Base-by-base conservation (phyloP, 2,797 vertebrate species). In the Melanogrammus aeglefinus region DNA sequence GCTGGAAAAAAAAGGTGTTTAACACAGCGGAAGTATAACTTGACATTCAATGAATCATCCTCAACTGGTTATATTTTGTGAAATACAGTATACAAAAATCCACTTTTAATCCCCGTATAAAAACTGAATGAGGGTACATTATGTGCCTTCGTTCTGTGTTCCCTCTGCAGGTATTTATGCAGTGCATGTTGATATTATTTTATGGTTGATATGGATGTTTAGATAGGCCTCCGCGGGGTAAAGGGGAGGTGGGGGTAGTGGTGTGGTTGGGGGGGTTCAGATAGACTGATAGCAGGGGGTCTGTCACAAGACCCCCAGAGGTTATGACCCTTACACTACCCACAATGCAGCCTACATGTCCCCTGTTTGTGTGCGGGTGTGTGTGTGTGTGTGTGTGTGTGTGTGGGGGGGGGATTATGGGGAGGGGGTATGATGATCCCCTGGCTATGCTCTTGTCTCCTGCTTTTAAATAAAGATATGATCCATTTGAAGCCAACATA, bases 261-360 rank as follows among this genome's bases (percentile, higher is more conserved):
- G 41, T 6, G 57, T 18, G 57, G 57, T 39, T 39, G 21, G 47
- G 47, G 47, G 47, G 47, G 44, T 18, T 51, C 47, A 51, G 47
- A 51, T 21, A 21, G 47, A 51, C 16, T 16, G 16, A 51, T 16
- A 51, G 47, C 47, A 63, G n/a, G 57, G 21, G n/a, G 57, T 63
- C 57, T 63, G 57, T 24, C 57, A 63, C 57, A 16, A 63, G 57
- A 63, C 57, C 57, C 63, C 24, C 63, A 27, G 63, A 69, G 63
- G 63, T 69, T 24, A 69, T 69, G 63, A 27, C 63, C 24, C 63
- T 69, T 69, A 69, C 63, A 12, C 63, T 69, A 66, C 57, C 57
- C 57, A 66, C 57, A 66, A 66, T 66, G 57, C 9, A 66, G n/a
- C 57, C 9, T 21, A 7, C n/a, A 66, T 66, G 57, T 66, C 57